Base-by-base conservation (phyloP, 64 coral and sea anemone species). In the Catalaphyllia jardinei region DNA sequence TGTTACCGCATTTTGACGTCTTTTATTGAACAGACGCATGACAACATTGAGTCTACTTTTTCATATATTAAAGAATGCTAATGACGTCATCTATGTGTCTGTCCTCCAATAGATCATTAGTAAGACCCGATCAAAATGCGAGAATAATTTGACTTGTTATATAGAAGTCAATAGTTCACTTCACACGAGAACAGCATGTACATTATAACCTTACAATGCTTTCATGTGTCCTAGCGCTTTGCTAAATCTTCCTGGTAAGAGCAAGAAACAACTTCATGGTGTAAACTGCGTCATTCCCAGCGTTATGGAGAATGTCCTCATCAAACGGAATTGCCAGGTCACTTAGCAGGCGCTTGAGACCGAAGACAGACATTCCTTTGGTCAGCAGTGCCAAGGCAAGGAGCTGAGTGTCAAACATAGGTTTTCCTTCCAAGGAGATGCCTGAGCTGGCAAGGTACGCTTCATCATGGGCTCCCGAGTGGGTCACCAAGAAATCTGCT, bases 331-430 rank as follows among this genome's bases (percentile, higher is more conserved):
- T 93, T 7, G 18, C 17, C 67, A 89, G 46, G 24, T 93, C 86
- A 16, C 69, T 62, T 52, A 93, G 54, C 31, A 93, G 88, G 7
- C 38, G 72, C 65, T 93, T 93, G 52, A 93, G 92, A 42, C 92
- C 77, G 77, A 76, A 93, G 20, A 54, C 52, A 27, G 24, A 24
- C 3, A 38, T 22, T 2, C 92, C 92, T 72, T n/a, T 28, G 15
- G 92, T 38, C 13, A 93, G 75, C 29, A 93, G 11, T 38, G 86
- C 92, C 59, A 93, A 51, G 17, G 77, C 92, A 31, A 93, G 62
- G 12, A 89, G 16, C 55, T 93, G 92, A 13, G 92, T 93, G 33
- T 93, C 92, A 20, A 93, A 89, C 57, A 93, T 93, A 2, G n/a
- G 31, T 38, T 93, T 93, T 29, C 42, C 67, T 79, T 57, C 0